Conservation (phyloP, 2,888 invertebrate species). For the Cephus spinipes region DNA sequence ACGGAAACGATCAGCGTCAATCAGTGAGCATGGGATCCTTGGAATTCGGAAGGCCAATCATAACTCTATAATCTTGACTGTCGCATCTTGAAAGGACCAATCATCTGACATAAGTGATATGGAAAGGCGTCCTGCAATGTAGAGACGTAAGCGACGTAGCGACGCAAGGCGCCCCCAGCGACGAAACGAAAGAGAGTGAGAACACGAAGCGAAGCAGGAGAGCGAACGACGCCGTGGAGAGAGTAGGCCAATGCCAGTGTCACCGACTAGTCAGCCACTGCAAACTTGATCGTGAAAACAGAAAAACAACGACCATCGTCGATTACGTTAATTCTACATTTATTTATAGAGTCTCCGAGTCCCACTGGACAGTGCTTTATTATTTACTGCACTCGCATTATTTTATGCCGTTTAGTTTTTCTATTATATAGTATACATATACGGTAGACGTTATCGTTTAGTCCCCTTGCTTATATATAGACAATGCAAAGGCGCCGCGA, state of each 20-base stretch:
- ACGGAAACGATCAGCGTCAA: neutral
- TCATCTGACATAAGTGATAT: neutral
- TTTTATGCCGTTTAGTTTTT: neutral
- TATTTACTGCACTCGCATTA: neutral
- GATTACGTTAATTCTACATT: constrained; percentile 37
- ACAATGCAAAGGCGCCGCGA: neutral
- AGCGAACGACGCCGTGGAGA: constrained; percentile 56
- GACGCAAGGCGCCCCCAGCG: neutral
- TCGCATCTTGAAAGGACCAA: neutral
- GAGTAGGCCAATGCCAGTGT: constrained; percentile 65
- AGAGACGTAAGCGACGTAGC: neutral
- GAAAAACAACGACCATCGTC: constrained; percentile 47
- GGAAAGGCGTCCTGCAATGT: neutral
- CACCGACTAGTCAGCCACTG: constrained; percentile 55
- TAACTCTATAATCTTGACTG: neutral
- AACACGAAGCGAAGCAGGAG: constrained; percentile 51
- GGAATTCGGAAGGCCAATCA: neutral
- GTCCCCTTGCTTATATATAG: neutral
- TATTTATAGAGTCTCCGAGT: constrained; percentile 24
- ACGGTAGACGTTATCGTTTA: neutral
- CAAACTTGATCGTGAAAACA: constrained; percentile 64
- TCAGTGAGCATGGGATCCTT: neutral
- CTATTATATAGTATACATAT: neutral
- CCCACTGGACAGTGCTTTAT: neutral
- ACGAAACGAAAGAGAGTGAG: constrained; percentile 50